A percentile compares a stretch with the other conserved stretches of the same genome.
Conservation (phyloP, 2,113 vertebrate species). For the Brachirus orientalis region DNA sequence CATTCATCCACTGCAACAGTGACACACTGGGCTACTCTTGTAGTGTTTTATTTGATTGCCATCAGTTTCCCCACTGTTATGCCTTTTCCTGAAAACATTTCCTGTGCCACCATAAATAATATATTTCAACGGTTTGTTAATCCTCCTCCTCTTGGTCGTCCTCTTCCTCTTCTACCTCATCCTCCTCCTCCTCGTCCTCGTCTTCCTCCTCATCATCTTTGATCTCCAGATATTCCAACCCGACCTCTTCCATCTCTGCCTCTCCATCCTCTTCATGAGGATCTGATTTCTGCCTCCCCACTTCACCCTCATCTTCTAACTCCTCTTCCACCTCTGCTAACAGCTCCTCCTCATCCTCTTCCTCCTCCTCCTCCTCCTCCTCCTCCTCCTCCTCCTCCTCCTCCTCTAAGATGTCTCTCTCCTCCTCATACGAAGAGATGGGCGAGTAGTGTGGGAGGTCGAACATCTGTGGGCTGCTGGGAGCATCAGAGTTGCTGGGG, state of each 20-base stretch:
- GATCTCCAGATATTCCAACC: slow-evolving; percentile 64
- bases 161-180: not conserved
- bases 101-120: not conserved
- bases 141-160: not conserved
- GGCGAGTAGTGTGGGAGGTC: slow-evolving; percentile 78
- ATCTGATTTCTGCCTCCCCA: slow-evolving; percentile 29
- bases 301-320: slow-evolving; percentile 35
- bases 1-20: too few relatives aligned
- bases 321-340: slow-evolving; percentile 38
- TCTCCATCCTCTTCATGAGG: slow-evolving; percentile 38
- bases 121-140: not conserved
- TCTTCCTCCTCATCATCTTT: slow-evolving; percentile 51
- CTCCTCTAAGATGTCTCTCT: slow-evolving; percentile 59
- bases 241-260: slow-evolving; percentile 30
- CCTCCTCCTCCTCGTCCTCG: slow-evolving; percentile 1
- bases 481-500: slow-evolving; percentile 29
- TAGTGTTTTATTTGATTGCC: too few relatives aligned
- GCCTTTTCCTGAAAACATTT: slow-evolving; percentile 32
- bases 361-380: slow-evolving; percentile 41
- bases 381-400: slow-evolving; percentile 66
- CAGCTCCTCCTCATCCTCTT: slow-evolving; percentile 47
- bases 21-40: slow-evolving; percentile 17
- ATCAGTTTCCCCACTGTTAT: not conserved
- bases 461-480: slow-evolving; percentile 50
- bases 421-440: slow-evolving; percentile 79